Percentiles rank a stretch among this genome's conserved stretches.
Conservation (phyloP, 1,140 invertebrate species). For the Pogonomyrmex barbatus region DNA sequence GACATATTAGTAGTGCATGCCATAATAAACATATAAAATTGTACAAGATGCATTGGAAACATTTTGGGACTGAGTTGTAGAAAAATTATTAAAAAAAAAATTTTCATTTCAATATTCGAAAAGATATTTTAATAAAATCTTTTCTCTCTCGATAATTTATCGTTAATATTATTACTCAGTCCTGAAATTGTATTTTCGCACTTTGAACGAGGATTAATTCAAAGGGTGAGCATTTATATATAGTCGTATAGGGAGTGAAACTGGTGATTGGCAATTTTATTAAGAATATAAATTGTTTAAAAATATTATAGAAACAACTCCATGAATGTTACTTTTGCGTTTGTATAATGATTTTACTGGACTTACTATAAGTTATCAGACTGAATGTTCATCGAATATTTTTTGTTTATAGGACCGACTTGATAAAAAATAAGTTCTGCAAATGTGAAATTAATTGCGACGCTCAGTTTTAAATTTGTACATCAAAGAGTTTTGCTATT, state of each 20-base stretch:
- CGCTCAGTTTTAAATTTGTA: background rate
- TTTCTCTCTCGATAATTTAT: background rate
- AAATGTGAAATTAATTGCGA: background rate
- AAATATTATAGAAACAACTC: conserved; percentile 20
- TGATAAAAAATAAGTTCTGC: background rate
- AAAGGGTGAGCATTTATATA: conserved; percentile 10
- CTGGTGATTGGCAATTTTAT: conserved; percentile 42
- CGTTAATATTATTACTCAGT: conserved; percentile 6
- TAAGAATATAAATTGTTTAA: conserved; percentile 40
- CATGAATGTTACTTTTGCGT: conserved; percentile 35
- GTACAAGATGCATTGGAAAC: conserved; percentile 35
- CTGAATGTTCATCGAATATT: conserved; percentile 27
- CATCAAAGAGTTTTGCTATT: background rate
- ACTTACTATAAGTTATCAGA: conserved; percentile 25
- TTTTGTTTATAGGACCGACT: background rate
- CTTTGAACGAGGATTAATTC: conserved; percentile 4
- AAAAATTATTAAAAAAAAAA: background rate
- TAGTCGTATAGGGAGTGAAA: conserved; percentile 56
- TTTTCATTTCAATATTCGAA: background rate
- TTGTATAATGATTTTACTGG: conserved; percentile 9
- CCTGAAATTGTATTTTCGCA: conserved; percentile 23
- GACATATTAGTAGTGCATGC: conserved; percentile 67
- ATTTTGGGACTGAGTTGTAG: conserved; percentile 8
- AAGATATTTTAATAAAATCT: background rate
- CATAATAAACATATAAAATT: conserved; percentile 55